These are phyloP conservation scores for Plutella xylostella DNA, from an alignment of 2,888 invertebrate genomes.

Conservation along the genomic window DNA sequence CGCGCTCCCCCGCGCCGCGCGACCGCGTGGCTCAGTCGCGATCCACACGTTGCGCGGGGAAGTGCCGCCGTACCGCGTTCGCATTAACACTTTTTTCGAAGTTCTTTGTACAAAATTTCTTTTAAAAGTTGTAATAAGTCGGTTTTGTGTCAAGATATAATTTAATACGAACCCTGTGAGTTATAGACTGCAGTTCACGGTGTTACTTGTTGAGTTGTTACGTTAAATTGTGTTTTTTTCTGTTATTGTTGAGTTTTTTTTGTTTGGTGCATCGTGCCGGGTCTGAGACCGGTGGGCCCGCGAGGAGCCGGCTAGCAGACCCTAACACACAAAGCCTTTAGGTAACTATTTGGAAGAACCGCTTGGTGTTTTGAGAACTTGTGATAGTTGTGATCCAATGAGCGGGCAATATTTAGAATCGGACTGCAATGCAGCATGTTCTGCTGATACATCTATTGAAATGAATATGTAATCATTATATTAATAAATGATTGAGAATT, in stretches of 20 bases:
- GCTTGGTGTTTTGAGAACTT: slow-evolving; percentile 9
- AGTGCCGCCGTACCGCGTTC: slow-evolving; percentile 55
- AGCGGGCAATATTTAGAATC: slow-evolving; percentile 19
- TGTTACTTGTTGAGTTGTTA: slow-evolving; percentile 56
- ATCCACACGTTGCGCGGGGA: slow-evolving; percentile 58
- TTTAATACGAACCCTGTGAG: slow-evolving; percentile 44
- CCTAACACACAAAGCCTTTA: slow-evolving; percentile 62
- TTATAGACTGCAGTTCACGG: slow-evolving; percentile 47
- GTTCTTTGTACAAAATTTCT: slow-evolving; percentile 61
- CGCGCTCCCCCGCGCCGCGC: slow-evolving; percentile 34
- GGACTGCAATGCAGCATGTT: slow-evolving; percentile 32
- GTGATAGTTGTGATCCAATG: background rate
- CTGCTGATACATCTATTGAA: too few relatives aligned
- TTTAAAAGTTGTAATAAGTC: slow-evolving; percentile 42
- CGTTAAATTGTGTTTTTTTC: slow-evolving; percentile 62
- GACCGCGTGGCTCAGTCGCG: slow-evolving; percentile 66
- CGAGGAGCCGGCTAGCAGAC: slow-evolving; percentile 49
- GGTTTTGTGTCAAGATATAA: slow-evolving; percentile 47
- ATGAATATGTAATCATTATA: too few relatives aligned
- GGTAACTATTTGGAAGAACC: slow-evolving; percentile 46
- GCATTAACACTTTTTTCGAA: slow-evolving; percentile 64
- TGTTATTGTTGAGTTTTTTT: slow-evolving; percentile 67
- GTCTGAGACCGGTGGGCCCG: slow-evolving; percentile 57
- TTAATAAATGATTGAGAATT: too few relatives aligned
- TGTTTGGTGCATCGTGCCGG: slow-evolving; percentile 68